phyloP scores from a whole-genome alignment of 2,113 vertebrate species.

The Haplotaxodon microlepis region DNA sequence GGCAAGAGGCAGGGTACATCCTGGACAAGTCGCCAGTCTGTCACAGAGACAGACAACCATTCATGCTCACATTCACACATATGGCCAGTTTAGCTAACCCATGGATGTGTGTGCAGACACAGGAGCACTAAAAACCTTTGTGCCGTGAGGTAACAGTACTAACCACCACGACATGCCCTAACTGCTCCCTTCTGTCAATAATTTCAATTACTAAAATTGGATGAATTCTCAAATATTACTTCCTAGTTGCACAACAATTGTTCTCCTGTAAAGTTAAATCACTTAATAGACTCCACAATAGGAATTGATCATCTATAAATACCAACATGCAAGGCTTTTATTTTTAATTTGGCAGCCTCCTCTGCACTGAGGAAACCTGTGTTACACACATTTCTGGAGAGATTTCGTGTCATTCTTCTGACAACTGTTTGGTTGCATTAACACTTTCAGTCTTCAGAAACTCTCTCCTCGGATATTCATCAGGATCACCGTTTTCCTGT shows the following conservation, averaged over 20 bases:
- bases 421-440: not conserved
- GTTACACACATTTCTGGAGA: not conserved
- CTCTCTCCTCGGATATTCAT: rapidly evolving
- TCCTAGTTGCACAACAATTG: not conserved
- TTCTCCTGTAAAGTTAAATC: not conserved
- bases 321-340: not conserved
- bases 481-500: not conserved
- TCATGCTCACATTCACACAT: not conserved
- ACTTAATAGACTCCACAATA: not conserved
- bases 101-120: not conserved
- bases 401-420: not conserved
- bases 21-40: not conserved
- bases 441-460: not conserved
- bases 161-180: rapidly evolving
- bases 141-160: not conserved
- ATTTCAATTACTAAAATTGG: not conserved
- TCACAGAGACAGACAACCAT: not conserved
- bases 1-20: not conserved
- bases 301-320: not conserved
- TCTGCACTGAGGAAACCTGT: not conserved
- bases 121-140: not conserved
- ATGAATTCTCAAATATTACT: not conserved
- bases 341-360: not conserved
- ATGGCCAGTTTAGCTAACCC: not conserved
- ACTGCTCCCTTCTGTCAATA: not conserved